Evolutionary conservation across 2,888 invertebrate genomes (phyloP).

Genomic region (Heterodera filipjevi): DNA sequence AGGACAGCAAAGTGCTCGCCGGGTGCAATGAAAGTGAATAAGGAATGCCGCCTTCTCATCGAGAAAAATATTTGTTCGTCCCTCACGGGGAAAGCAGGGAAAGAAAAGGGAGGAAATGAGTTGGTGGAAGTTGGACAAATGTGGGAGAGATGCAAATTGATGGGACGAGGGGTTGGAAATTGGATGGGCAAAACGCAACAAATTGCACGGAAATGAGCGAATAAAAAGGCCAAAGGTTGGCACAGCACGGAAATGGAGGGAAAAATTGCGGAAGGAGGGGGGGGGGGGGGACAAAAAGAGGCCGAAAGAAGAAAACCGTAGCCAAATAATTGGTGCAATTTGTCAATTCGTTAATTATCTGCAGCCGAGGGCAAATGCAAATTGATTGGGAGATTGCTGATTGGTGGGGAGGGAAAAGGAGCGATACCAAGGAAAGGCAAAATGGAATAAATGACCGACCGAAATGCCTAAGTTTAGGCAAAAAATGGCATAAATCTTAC

Average conservation of each 20-base stretch:
- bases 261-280: not conserved
- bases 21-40: not conserved
- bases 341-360: too few relatives aligned
- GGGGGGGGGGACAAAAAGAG: not conserved
- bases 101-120: not conserved
- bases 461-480: too few relatives aligned
- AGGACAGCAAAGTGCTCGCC: too few relatives aligned
- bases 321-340: too few relatives aligned
- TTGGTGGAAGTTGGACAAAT: not conserved
- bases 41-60: not conserved
- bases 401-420: too few relatives aligned
- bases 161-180: not conserved
- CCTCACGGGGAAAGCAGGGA: not conserved
- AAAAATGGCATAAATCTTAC: too few relatives aligned
- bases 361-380: too few relatives aligned
- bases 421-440: too few relatives aligned
- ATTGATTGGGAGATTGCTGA: too few relatives aligned
- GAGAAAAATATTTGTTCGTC: not conserved
- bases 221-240: constrained; percentile 7
- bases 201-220: not conserved
- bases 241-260: not conserved
- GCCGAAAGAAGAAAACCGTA: not conserved
- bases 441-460: too few relatives aligned
- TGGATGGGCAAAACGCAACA: constrained; percentile 7
- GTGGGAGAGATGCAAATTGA: constrained; percentile 5